phyloP scores from a whole-genome alignment of 2,888 invertebrate species.

The Rhyacophila evoluta region DNA sequence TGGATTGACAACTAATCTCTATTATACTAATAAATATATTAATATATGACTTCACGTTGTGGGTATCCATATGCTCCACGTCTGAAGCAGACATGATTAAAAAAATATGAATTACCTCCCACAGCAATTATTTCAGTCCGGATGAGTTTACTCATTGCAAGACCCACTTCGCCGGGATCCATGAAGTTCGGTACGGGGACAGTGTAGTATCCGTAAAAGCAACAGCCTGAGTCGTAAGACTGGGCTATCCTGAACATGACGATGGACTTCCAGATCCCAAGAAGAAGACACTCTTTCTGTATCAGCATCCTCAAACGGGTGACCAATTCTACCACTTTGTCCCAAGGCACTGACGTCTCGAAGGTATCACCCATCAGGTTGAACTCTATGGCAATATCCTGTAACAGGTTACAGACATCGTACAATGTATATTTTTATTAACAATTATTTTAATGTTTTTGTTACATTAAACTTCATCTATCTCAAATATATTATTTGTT shows the following conservation, averaged over 20 bases:
- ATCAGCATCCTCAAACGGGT: slow-evolving; percentile 89
- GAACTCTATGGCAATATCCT: too few species aligned
- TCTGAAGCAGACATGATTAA: too few species aligned
- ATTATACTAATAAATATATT: too few species aligned
- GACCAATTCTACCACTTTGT: slow-evolving; percentile 84
- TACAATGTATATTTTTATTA: too few species aligned
- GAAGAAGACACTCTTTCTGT: slow-evolving; percentile 75
- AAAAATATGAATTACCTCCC: too few species aligned
- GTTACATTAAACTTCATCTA: too few species aligned
- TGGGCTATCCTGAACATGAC: slow-evolving; percentile 82
- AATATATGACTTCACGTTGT: too few species aligned
- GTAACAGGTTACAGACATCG: too few species aligned
- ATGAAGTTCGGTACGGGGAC: slow-evolving; percentile 74
- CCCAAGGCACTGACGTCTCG: slow-evolving; percentile 99
- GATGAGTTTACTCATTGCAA: slow-evolving; percentile 87
- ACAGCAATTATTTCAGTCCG: slow-evolving; percentile 91
- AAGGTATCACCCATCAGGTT: slow-evolving; percentile 95
- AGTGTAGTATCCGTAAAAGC: slow-evolving; percentile 95
- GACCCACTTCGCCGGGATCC: slow-evolving; percentile 84
- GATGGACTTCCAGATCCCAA: slow-evolving; percentile 85
- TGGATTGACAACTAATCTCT: too few species aligned
- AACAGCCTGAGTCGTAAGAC: slow-evolving; percentile 97
- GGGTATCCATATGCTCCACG: too few species aligned
- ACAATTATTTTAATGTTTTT: too few species aligned
- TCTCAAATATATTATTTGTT: too few species aligned